Percentiles rank a stretch among this genome's conserved stretches.
Evolutionary conservation across 2,888 invertebrate genomes (phyloP).

Genomic region (Apamea monoglypha): DNA sequence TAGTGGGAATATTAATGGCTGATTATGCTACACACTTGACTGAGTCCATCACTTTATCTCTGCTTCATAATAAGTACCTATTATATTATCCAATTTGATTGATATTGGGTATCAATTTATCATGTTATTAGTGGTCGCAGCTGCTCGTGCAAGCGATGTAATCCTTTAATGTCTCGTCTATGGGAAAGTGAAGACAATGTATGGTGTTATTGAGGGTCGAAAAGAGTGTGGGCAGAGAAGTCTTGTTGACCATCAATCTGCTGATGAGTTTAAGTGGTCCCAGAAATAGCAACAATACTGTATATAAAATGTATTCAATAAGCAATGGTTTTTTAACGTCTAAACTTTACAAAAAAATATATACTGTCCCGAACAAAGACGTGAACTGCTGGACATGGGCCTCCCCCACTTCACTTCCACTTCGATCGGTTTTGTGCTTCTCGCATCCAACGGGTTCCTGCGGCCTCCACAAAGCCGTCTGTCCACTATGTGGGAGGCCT

Average conservation of each 20-base stretch:
- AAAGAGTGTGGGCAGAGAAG: not conserved
- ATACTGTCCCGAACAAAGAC: no score
- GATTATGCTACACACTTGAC: not conserved
- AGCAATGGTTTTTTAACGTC: no score
- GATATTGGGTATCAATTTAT: slow-evolving; percentile 33
- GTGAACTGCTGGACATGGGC: no score
- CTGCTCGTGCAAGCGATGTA: slow-evolving; percentile 7
- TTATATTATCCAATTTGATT: slow-evolving; percentile 29
- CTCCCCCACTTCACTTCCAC: no score
- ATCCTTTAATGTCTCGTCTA: slow-evolving; percentile 15
- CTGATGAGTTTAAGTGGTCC: not conserved
- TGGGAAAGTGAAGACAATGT: slow-evolving; percentile 3
- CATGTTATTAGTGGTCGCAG: slow-evolving; percentile 27
- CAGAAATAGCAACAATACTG: not conserved
- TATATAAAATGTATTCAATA: not conserved
- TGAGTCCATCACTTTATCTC: not conserved
- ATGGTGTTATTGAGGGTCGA: not conserved
- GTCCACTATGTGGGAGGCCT: no score
- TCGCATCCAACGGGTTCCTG: no score
- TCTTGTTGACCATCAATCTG: not conserved
- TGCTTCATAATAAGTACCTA: not conserved
- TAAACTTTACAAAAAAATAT: no score
- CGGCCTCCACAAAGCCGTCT: no score
- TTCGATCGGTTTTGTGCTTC: no score
- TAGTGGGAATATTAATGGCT: not conserved